Base-by-base conservation (phyloP, 53 echinoderm and acorn worm genomes). In the Mesocentrotus franciscanus region DNA sequence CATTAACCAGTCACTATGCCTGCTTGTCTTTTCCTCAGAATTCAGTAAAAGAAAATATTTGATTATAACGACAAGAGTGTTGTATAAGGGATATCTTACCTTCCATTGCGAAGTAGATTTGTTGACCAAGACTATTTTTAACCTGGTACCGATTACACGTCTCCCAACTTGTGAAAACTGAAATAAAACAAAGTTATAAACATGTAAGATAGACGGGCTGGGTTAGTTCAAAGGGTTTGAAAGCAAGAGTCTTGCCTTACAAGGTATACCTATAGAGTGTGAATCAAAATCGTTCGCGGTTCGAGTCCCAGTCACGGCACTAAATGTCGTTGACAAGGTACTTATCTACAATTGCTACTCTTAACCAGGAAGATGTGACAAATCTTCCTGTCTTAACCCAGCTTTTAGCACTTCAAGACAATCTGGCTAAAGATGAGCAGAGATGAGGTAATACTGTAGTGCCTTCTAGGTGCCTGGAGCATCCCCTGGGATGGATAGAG, bases 81-180 rank as follows among this genome's bases (percentile, higher is more conserved):
- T 71, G 72, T 26, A 11, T 36, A 78, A n/a, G 61, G 22, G 26
- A 55, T 35, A 3, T 11, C 92, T 76, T 96, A 98, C 98, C 98
- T 98, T 98, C 98, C 95, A 92, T 94, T 7, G 98, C 98, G 75
- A 96, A 97, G 75, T 97, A 98, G 26, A 98, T 95, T 95, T 98
- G 98, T 92, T 98, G 98, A 9, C 98, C 98, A 20, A 98, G 36
- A 83, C 97, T 98, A 93, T 98, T 98, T 95, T 98, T 98, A 9
- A 98, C 95, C 76, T 97, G 96, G 71, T 98, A 98, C 55, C 96
- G 84, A 85, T 98, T 98, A 18, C 92, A 61, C 32, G 98, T 98
- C 60, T 98, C 98, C 98, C 98, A 98, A 72, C 96, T 96, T 71
- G 98, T 98, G 14, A 98, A 96, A 81, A 97, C 98, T 98, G 87